These are phyloP conservation scores for Brachynemurus nebulosus DNA, from an alignment of 2,888 invertebrate species.

Conservation along the genomic window DNA sequence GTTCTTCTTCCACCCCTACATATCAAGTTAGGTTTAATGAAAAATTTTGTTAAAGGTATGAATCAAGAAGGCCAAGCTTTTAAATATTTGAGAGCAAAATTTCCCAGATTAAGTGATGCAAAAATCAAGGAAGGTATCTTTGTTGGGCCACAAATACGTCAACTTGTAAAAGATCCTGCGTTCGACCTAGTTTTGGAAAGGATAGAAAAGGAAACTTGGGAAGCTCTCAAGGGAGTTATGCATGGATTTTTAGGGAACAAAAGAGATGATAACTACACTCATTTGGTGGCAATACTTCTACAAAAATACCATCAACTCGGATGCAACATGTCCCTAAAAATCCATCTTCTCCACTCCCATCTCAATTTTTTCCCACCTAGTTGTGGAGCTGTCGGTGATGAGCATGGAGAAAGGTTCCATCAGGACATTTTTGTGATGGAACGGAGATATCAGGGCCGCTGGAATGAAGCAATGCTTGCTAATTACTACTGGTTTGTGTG, in stretches of 20 bases:
- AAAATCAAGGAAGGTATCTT: slow-evolving; percentile 19
- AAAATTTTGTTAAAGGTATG: slow-evolving; percentile 19
- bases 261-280: slow-evolving; percentile 13
- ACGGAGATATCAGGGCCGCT: neutral
- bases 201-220: slow-evolving; percentile 15
- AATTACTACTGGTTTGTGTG: slow-evolving; percentile 5
- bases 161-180: slow-evolving; percentile 15
- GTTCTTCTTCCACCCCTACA: slow-evolving; percentile 18
- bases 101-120: slow-evolving; percentile 14
- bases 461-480: neutral
- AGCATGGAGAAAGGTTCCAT: slow-evolving; percentile 25
- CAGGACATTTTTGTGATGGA: neutral
- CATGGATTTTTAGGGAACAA: slow-evolving; percentile 6
- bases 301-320: slow-evolving; percentile 17
- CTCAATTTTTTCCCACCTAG: slow-evolving; percentile 27
- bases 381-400: slow-evolving; percentile 24
- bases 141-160: slow-evolving; percentile 18
- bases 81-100: too few relatives aligned
- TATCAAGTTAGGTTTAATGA: slow-evolving; percentile 22
- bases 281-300: slow-evolving; percentile 18
- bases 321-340: slow-evolving; percentile 21
- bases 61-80: slow-evolving; percentile 8
- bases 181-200: slow-evolving; percentile 15
- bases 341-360: slow-evolving; percentile 23
- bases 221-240: neutral